Percentiles rank a stretch among this genome's conserved stretches.
Conservation (phyloP, 2,888 invertebrate species). For the Nemotelus pantherinus region DNA sequence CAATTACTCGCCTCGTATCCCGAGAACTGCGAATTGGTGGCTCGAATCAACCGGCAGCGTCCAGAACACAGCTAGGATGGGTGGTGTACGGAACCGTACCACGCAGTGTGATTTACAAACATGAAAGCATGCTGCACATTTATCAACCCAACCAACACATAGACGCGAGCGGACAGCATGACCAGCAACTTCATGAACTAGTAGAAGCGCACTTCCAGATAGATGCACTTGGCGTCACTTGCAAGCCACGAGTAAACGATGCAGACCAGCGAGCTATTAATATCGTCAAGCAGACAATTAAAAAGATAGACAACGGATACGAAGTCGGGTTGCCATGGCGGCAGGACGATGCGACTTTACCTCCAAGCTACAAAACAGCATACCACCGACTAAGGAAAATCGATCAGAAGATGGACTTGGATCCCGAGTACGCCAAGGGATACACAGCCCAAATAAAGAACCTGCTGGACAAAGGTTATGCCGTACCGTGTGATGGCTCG, state of each 20-base stretch:
- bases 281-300: neutral
- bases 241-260: neutral
- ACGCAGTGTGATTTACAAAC: neutral
- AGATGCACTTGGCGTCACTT: neutral
- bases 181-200: conserved; percentile 4
- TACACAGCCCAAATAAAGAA: conserved; percentile 16
- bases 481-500: neutral
- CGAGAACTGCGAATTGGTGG: conserved; percentile 6
- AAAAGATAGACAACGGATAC: neutral
- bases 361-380: conserved; percentile 3
- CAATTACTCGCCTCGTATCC: conserved; percentile 5
- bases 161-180: neutral
- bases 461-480: neutral
- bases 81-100: neutral
- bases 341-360: conserved; percentile 5
- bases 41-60: neutral
- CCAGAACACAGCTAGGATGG: neutral
- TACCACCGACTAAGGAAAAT: neutral
- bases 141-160: conserved; percentile 13
- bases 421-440: neutral
- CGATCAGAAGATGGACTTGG: neutral
- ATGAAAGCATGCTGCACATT: conserved; percentile 1
- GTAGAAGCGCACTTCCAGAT: conserved; percentile 11
- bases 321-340: neutral
- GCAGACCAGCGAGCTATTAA: conserved; percentile 2